A percentile compares a stretch with the other conserved stretches of the same genome.
These are phyloP conservation scores for Cremastobaeus sp. DNA, from an alignment of 2,888 invertebrate genomes.

Conservation along the genomic window DNA sequence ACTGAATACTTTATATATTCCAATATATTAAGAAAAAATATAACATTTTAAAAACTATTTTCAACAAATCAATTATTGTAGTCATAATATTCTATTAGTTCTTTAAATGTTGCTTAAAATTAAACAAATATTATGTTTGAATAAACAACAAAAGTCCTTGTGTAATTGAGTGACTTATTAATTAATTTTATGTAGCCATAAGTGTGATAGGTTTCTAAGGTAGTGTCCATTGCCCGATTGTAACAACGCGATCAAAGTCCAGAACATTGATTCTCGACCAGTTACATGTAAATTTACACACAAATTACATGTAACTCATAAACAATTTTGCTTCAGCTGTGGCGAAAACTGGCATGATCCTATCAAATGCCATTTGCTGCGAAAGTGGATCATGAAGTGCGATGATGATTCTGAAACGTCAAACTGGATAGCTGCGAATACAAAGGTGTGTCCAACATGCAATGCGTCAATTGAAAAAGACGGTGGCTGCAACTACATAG, in stretches of 20 bases:
- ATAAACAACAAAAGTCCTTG: too few relatives aligned
- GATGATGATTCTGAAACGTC: constrained; percentile 99
- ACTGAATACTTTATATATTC: too few relatives aligned
- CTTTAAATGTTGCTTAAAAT: too few relatives aligned
- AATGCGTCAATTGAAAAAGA: constrained; percentile 98
- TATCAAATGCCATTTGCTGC: constrained; percentile 94
- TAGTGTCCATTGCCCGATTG: constrained; percentile 99
- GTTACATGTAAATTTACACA: constrained; percentile 96
- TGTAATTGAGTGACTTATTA: too few relatives aligned
- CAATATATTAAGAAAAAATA: too few relatives aligned
- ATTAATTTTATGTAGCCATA: constrained; percentile 64
- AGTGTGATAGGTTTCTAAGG: constrained; percentile 96
- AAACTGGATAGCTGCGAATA: constrained; percentile 99
- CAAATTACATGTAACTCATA: too few relatives aligned
- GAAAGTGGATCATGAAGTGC: constrained; percentile 99
- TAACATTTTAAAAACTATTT: neutral
- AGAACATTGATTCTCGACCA: constrained; percentile 92
- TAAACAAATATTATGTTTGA: too few relatives aligned
- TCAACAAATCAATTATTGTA: too few relatives aligned
- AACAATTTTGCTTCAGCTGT: constrained; percentile 98
- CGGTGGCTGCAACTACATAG: constrained; percentile 99
- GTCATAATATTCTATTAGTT: too few relatives aligned
- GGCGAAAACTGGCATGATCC: constrained; percentile 99
- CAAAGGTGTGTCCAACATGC: constrained; percentile 99
- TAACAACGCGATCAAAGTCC: constrained; percentile 95